These are phyloP conservation scores for Stenolophus ochropezus DNA, from an alignment of 2,888 invertebrate genomes.

Conservation along the genomic window DNA sequence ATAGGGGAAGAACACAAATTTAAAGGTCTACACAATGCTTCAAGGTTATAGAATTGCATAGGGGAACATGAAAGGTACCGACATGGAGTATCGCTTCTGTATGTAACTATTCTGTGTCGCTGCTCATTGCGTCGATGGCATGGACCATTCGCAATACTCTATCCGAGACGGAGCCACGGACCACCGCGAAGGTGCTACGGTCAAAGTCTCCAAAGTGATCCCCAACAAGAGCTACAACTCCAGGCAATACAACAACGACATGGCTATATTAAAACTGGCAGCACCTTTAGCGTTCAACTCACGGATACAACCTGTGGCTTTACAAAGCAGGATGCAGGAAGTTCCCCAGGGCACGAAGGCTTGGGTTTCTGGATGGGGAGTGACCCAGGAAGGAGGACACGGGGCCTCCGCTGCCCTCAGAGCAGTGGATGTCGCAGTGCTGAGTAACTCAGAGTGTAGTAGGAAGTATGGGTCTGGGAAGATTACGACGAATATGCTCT, in stretches of 20 bases:
- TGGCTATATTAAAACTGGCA: conserved; percentile 29
- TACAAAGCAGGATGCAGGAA: not conserved
- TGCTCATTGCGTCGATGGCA: conserved; percentile 32
- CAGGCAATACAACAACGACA: not conserved
- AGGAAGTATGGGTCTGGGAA: not conserved
- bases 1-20: no score
- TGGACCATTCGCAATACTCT: conserved; percentile 38
- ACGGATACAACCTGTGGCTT: not conserved
- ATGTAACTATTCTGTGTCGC: no score
- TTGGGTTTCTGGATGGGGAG: conserved; percentile 41
- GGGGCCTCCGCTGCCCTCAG: not conserved
- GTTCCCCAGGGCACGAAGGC: not conserved
- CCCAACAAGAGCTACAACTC: not conserved
- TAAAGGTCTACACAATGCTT: no score
- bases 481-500: conserved; percentile 8
- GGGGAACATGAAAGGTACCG: no score
- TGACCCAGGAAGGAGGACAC: not conserved
- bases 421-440: conserved; percentile 19
- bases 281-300: not conserved
- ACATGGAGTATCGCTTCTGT: no score
- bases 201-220: not conserved
- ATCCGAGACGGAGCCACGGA: conserved; percentile 1
- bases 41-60: no score
- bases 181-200: not conserved
- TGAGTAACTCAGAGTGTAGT: not conserved